Conservation (phyloP, 1,140 invertebrate species). For the Brachystomella parvula region DNA sequence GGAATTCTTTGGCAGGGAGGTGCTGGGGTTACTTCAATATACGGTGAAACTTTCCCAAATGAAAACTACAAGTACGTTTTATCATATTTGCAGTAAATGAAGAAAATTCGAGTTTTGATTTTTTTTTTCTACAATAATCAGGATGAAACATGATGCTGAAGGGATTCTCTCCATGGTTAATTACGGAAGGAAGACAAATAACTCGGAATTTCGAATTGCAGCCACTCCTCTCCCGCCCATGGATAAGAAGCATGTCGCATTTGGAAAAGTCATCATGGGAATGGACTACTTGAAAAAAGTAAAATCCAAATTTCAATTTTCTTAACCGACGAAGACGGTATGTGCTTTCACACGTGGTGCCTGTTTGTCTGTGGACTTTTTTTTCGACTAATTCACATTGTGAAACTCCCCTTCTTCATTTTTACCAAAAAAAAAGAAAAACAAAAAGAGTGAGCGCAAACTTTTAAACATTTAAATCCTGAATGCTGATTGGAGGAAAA, state of each 20-base stretch:
- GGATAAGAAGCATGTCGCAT: constrained; percentile 4
- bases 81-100: neutral
- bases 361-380: too few species aligned
- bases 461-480: too few species aligned
- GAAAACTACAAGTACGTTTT: constrained; percentile 1
- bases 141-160: neutral
- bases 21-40: neutral
- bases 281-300: neutral
- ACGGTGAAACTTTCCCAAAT: constrained; percentile 9
- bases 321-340: too few species aligned
- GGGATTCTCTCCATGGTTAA: constrained; percentile 1
- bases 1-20: constrained; percentile 3
- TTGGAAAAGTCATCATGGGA: constrained; percentile 8
- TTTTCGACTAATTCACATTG: too few species aligned
- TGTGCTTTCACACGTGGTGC: too few species aligned
- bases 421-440: too few species aligned
- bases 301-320: too few species aligned
- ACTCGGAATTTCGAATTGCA: constrained; percentile 1
- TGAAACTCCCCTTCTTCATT: too few species aligned
- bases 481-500: too few species aligned
- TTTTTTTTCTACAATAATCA: too few species aligned
- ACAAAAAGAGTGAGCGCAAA: too few species aligned
- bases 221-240: neutral
- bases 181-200: neutral
- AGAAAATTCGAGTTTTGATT: neutral